A percentile compares a stretch with the other conserved stretches of the same genome.
Evolutionary conservation across 2,797 vertebrate species (phyloP).

Genomic region (Okamejei kenojei): DNA sequence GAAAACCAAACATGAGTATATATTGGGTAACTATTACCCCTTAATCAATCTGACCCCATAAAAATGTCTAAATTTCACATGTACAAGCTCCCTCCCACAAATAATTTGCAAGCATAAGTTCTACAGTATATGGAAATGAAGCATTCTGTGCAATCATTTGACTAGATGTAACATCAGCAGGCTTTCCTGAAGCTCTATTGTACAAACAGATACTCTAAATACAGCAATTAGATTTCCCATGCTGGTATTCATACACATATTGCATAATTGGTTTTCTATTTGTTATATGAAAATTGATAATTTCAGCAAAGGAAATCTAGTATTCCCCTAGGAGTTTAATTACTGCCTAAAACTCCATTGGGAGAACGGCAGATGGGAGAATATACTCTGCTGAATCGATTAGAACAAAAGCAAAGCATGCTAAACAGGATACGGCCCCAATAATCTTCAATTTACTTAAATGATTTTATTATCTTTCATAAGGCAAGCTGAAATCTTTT

Average conservation of each 20-base stretch:
- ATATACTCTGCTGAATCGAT: not conserved
- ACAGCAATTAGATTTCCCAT: constrained; percentile 30
- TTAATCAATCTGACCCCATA: not conserved
- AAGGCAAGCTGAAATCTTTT: not conserved
- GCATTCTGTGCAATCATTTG: not conserved
- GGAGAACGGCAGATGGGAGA: constrained; percentile 12
- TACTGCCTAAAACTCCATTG: not conserved
- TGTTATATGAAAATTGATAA: not conserved
- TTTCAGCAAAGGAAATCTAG: constrained; percentile 20
- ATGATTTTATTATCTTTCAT: not conserved
- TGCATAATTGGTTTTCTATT: constrained; percentile 18
- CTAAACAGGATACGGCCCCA: not conserved
- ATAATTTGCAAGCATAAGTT: not conserved
- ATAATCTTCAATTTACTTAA: constrained; percentile 21
- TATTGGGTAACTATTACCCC: not conserved
- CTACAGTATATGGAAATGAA: not conserved
- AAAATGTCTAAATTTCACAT: not conserved
- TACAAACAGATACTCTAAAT: not conserved
- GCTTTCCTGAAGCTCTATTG: not conserved
- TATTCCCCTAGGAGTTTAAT: constrained; percentile 13
- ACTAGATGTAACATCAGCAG: not conserved
- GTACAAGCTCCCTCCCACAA: not conserved
- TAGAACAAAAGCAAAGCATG: not conserved
- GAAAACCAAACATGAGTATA: not conserved
- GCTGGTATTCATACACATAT: constrained; percentile 29